Base-by-base conservation (phyloP, 2,113 vertebrate species). In the Ageneiosus marmoratus region DNA sequence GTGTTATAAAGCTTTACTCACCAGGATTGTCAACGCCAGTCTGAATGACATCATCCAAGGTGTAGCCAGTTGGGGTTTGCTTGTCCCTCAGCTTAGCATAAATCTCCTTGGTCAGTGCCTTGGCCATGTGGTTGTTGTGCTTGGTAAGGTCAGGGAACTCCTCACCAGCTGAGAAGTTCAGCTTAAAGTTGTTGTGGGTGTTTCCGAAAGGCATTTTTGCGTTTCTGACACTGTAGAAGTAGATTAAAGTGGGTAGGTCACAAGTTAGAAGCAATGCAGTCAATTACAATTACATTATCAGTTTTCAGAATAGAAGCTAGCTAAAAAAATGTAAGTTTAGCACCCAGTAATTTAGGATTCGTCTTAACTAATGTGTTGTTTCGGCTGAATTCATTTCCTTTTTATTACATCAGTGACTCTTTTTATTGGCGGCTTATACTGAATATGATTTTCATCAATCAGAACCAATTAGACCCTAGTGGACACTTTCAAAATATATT, bases 101-200 rank as follows among this genome's bases (percentile, higher is more conserved):
- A 0, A 98, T 46, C 0, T 96, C 95, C 5, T 84, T 92, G 78
- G 93, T 96, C 89, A 98, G 93, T 2, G 56, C 91, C 89, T 97
- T 98, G 89, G 97, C 97, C 97, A 98, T 98, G 89, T 98, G 96
- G 94, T 98, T 98, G 94, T 98, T 98, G 91, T 98, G 97, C 79
- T 94, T 89, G 84, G 37, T 65, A 74, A 98, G 92, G 92, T 98
- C 96, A 0, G 97, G 97, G 85, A 55, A 98, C 83, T 98, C 97
- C 5, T 97, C 95, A 65, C 96, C 95, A 0, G 90, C 50, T 63
- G 90, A 90, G 92, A 87, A 98, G 91, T 97, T 97, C 92, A 98
- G 84, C 84, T 98, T 98, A 93, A 90, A 94, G 92, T 97, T 97
- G 95, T 97, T 98, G 95, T 98, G 97, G 88, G 97, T 97, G 94